A percentile compares a stretch with the other conserved stretches of the same genome.
Conservation (phyloP, 2,797 vertebrate species). For the Myioborus miniatus region DNA sequence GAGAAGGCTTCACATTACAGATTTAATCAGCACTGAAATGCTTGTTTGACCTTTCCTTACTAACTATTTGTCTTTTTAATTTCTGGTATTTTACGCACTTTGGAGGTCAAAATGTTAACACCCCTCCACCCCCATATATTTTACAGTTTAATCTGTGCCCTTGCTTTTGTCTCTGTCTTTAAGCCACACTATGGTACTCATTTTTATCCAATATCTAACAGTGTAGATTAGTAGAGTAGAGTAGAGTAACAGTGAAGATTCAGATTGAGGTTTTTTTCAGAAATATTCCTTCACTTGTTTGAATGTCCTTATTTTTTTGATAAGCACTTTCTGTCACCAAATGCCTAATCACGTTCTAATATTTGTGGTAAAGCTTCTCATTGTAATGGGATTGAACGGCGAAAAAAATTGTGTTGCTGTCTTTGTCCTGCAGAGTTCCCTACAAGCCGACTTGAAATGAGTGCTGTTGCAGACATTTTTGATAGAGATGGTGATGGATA, state of each 20-base stretch:
- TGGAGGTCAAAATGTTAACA: background rate
- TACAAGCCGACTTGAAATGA: conserved; percentile 97
- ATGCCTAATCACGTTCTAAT: background rate
- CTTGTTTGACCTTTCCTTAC: background rate
- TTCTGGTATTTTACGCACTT: background rate
- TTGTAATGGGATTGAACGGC: background rate
- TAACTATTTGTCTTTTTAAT: background rate
- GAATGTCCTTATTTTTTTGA: background rate
- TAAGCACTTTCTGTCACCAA: background rate
- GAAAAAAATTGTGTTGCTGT: background rate
- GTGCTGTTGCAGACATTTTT: conserved; percentile 97
- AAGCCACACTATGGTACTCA: background rate
- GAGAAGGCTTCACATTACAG: background rate
- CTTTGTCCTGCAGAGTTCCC: conserved; percentile 86
- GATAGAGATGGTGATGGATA: conserved; percentile 98
- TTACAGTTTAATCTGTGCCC: background rate
- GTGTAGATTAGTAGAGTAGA: too few species aligned
- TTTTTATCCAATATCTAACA: background rate
- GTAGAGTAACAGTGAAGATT: background rate
- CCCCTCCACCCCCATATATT: rapidly evolving
- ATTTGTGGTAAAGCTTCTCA: background rate
- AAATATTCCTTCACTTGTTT: background rate
- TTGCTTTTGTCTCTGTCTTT: background rate
- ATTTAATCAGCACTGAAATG: background rate
- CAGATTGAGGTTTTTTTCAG: background rate